Conservation (phyloP, 2,888 invertebrate genomes). For the Latrodectus elegans region DNA sequence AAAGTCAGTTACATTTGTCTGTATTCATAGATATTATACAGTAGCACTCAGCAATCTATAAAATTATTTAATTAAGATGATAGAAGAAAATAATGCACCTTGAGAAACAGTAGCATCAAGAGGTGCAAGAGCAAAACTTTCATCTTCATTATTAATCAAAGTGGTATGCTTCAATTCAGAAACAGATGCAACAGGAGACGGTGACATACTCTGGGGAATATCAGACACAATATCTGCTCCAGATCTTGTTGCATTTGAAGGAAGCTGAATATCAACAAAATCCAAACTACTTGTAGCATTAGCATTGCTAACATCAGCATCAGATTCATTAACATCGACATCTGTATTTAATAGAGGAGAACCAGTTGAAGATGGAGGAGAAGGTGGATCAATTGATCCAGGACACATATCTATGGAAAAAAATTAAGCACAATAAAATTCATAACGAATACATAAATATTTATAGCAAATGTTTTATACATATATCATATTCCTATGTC, state of each 20-base stretch:
- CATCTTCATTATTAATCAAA: slow-evolving; percentile 92
- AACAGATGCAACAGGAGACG: slow-evolving; percentile 8
- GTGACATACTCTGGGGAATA: too few relatives aligned
- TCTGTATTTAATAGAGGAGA: slow-evolving; percentile 64
- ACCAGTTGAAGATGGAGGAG: slow-evolving; percentile 70
- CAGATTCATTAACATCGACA: slow-evolving; percentile 63
- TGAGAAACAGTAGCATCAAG: slow-evolving; percentile 90
- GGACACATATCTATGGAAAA: slow-evolving; percentile 60
- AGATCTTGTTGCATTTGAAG: slow-evolving; percentile 52
- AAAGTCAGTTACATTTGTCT: too few relatives aligned
- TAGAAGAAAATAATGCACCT: slow-evolving; percentile 14
- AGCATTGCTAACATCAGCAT: slow-evolving; percentile 48
- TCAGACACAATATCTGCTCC: neutral
- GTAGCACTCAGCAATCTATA: too few relatives aligned
- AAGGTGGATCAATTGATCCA: slow-evolving; percentile 70
- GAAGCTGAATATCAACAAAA: too few relatives aligned
- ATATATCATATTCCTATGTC: too few relatives aligned
- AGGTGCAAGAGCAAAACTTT: slow-evolving; percentile 96
- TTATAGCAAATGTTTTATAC: too few relatives aligned
- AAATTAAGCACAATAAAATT: too few relatives aligned
- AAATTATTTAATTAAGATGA: too few relatives aligned
- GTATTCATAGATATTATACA: too few relatives aligned
- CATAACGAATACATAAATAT: too few relatives aligned
- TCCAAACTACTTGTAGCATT: too few relatives aligned
- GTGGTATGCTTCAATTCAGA: slow-evolving; percentile 81